phyloP scores from a whole-genome alignment of 1,140 invertebrate species.

The Lepidostoma basale region DNA sequence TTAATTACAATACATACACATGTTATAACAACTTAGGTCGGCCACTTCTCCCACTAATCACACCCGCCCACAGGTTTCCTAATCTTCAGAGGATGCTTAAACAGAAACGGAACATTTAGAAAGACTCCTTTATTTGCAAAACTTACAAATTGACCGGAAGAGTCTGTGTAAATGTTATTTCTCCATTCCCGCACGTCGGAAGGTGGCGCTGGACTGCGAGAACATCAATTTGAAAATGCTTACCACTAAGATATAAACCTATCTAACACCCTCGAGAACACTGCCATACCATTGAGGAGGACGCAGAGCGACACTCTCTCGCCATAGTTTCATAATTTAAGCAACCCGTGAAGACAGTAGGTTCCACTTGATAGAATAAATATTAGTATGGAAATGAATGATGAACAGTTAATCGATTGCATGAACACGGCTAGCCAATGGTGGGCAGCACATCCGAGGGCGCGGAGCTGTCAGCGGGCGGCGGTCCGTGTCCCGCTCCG shows the following conservation, averaged over 20 bases:
- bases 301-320: too few species aligned
- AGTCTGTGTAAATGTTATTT: too few species aligned
- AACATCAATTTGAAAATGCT: conserved; percentile 10
- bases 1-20: conserved; percentile 39
- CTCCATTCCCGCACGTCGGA: too few species aligned
- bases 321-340: too few species aligned
- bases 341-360: conserved; percentile 6
- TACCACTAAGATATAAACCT: conserved; percentile 5
- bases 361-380: not conserved
- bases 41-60: not conserved
- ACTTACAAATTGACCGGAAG: too few species aligned
- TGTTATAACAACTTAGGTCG: conserved; percentile 35
- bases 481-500: too few species aligned
- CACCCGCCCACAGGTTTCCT: not conserved
- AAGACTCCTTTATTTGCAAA: not conserved
- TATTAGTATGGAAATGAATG: conserved; percentile 6
- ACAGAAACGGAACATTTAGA: too few species aligned
- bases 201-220: too few species aligned
- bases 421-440: conserved; percentile 1
- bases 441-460: too few species aligned
- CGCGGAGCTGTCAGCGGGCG: too few species aligned
- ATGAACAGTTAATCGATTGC: conserved; percentile 1
- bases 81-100: conserved; percentile 21
- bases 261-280: not conserved
- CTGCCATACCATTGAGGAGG: too few species aligned